Evolutionary conservation across 2,797 vertebrate species (phyloP).

Genomic region (Caiman crocodilus): DNA sequence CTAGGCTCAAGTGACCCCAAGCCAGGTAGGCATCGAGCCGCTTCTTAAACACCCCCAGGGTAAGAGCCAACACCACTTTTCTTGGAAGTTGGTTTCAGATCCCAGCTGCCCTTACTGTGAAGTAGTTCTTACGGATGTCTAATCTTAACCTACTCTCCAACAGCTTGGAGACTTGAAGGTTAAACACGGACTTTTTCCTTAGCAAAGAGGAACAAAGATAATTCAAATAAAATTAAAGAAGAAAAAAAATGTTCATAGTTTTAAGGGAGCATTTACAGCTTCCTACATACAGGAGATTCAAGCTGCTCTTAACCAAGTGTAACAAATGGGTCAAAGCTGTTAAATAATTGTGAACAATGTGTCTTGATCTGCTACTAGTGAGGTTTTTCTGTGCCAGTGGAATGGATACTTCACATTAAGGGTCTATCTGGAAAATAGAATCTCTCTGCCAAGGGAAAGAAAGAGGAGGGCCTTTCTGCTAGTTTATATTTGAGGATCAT

Average conservation of each 20-base stretch:
- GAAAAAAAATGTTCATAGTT: background rate
- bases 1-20: too few species aligned
- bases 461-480: background rate
- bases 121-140: too few species aligned
- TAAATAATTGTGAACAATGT: background rate
- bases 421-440: background rate
- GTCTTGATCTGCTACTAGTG: conserved; percentile 33
- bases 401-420: background rate
- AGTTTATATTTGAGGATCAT: background rate
- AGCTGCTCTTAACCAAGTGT: conserved; percentile 41
- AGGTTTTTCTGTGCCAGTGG: conserved; percentile 40
- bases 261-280: conserved; percentile 3
- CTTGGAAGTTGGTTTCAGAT: too few species aligned
- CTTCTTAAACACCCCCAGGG: too few species aligned
- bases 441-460: background rate
- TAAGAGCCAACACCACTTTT: too few species aligned
- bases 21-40: too few species aligned
- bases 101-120: too few species aligned
- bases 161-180: background rate
- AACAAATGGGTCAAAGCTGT: conserved; percentile 1
- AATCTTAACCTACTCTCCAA: too few species aligned
- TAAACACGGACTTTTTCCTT: conserved; percentile 3
- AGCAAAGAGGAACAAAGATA: conserved; percentile 27
- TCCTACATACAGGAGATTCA: conserved; percentile 37
- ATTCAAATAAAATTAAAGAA: background rate